Percentiles rank a stretch among this genome's conserved stretches.
These are phyloP conservation scores for Athripsodes cinereus DNA, from an alignment of 2,888 invertebrate genomes.

Conservation along the genomic window DNA sequence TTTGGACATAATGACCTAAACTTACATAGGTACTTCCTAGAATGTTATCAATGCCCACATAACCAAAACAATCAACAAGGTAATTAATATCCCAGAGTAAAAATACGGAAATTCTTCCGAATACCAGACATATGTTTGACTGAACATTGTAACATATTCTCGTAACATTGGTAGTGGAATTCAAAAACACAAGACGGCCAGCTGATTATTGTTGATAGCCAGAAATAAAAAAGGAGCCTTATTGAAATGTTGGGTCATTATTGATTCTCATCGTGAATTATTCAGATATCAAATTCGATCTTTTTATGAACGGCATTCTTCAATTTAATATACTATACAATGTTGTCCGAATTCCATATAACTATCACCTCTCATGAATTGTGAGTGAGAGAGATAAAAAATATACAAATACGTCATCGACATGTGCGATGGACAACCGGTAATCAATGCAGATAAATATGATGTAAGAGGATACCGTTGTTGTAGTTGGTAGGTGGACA, in stretches of 20 bases:
- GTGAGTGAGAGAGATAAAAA: not conserved
- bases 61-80: no score
- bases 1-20: no score
- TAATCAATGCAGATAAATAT: not conserved
- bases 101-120: no score
- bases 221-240: not conserved
- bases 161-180: no score
- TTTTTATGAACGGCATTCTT: not conserved
- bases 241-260: not conserved
- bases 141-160: no score
- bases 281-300: not conserved
- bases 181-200: not conserved
- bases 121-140: no score
- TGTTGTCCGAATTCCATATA: not conserved
- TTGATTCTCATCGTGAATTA: not conserved
- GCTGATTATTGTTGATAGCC: not conserved
- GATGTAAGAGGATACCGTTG: constrained; percentile 1
- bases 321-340: not conserved
- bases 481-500: not conserved
- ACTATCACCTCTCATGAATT: not conserved
- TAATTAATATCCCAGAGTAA: no score
- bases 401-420: not conserved
- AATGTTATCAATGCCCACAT: no score
- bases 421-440: not conserved
- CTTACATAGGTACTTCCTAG: no score